phyloP scores from a whole-genome alignment of 2,797 vertebrate species.

The Margarornis squamiger region DNA sequence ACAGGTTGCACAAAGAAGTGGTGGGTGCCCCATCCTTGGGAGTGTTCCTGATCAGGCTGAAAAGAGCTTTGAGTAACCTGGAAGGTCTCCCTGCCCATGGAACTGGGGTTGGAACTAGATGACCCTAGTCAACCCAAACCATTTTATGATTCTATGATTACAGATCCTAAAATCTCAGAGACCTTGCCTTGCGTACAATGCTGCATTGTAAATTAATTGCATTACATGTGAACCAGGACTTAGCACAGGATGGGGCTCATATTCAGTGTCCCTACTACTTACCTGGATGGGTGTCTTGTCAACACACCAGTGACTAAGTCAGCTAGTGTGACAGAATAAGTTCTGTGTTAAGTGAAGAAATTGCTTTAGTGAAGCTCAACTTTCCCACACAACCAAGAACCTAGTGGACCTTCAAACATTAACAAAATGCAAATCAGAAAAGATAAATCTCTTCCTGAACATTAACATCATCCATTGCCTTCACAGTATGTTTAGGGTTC shows the following conservation, averaged over 20 bases:
- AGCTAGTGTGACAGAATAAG: neutral
- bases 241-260: neutral
- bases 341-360: neutral
- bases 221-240: neutral
- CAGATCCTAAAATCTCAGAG: neutral
- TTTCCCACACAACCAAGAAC: neutral
- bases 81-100: neutral
- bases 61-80: neutral
- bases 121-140: neutral
- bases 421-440: neutral
- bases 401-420: neutral
- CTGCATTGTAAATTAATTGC: neutral
- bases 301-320: neutral
- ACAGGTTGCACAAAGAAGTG: neutral
- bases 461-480: neutral
- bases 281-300: neutral
- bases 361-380: neutral
- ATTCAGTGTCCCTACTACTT: neutral
- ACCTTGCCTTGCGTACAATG: neutral
- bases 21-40: neutral
- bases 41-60: neutral
- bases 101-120: neutral
- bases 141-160: neutral
- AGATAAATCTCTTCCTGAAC: neutral
- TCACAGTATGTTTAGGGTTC: fast-evolving